Percentiles rank a stretch among this genome's conserved stretches.
These are phyloP conservation scores for Nipponia nippon DNA, from an alignment of 2,113 vertebrate species.

Conservation along the genomic window DNA sequence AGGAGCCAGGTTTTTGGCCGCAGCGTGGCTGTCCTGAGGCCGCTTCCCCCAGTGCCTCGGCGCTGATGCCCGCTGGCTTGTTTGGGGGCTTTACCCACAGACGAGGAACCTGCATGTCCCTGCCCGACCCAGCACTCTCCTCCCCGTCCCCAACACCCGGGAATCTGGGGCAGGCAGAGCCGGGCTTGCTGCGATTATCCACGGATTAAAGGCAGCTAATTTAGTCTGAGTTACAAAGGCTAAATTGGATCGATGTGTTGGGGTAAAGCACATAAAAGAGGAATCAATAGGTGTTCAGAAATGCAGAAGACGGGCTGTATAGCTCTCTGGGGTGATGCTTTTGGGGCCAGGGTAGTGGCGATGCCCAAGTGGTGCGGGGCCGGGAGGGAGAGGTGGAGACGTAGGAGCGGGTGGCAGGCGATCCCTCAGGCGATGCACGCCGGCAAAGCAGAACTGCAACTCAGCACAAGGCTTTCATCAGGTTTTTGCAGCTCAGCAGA, in stretches of 20 bases:
- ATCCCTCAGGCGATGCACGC: neutral
- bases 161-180: conserved; percentile 24
- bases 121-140: neutral
- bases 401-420: neutral
- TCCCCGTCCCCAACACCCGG: accelerated
- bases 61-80: neutral
- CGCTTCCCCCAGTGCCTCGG: accelerated
- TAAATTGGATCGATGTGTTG: neutral
- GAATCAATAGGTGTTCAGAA: neutral
- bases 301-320: neutral
- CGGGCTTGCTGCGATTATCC: neutral
- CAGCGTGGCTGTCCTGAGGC: neutral
- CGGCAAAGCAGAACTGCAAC: neutral
- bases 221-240: conserved; percentile 17
- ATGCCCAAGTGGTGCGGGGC: accelerated
- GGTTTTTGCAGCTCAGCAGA: neutral
- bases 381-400: neutral
- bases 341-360: neutral
- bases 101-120: neutral
- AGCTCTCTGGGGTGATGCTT: neutral
- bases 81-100: neutral
- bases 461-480: neutral
- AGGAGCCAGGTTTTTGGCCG: neutral
- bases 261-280: neutral
- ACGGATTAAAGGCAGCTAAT: conserved; percentile 42